Conservation (phyloP, 2,113 vertebrate species). For the Orycteropus afer region DNA sequence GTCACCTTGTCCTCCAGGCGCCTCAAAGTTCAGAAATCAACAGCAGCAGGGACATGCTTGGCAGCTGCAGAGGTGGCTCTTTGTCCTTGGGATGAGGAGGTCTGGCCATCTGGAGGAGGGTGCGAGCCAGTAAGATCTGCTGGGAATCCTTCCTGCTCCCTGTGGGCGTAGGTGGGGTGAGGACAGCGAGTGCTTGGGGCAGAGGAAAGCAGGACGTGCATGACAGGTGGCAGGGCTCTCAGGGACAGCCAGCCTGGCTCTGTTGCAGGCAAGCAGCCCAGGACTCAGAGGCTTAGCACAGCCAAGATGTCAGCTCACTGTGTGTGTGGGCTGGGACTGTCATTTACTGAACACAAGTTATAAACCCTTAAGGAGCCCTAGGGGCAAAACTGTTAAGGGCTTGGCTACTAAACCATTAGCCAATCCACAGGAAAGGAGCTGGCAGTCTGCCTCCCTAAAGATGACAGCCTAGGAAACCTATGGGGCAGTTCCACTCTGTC, state of each 20-base stretch:
- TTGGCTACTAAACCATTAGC: not conserved
- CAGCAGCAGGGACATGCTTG: slow-evolving; percentile 18
- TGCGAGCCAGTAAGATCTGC: not conserved
- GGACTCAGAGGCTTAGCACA: not conserved
- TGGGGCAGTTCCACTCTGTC: too few species aligned
- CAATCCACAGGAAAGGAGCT: not conserved
- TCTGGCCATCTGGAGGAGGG: not conserved
- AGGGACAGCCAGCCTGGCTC: not conserved
- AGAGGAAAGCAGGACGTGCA: not conserved
- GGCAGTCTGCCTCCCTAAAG: too few species aligned
- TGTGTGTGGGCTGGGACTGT: not conserved
- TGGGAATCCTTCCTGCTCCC: not conserved
- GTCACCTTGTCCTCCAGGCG: slow-evolving; percentile 1
- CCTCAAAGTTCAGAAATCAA: too few species aligned
- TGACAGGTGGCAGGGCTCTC: not conserved
- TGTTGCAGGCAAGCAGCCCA: not conserved
- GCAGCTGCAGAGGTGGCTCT: slow-evolving; percentile 38
- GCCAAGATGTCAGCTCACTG: not conserved
- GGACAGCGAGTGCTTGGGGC: not conserved
- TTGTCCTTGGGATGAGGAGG: slow-evolving; percentile 40
- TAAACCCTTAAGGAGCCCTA: too few species aligned
- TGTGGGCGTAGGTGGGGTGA: not conserved
- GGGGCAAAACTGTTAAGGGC: not conserved
- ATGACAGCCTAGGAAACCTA: too few species aligned
- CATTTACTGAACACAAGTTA: rapidly evolving